Conservation (phyloP, 1,140 invertebrate genomes). For the Drosophila bipectinata region DNA sequence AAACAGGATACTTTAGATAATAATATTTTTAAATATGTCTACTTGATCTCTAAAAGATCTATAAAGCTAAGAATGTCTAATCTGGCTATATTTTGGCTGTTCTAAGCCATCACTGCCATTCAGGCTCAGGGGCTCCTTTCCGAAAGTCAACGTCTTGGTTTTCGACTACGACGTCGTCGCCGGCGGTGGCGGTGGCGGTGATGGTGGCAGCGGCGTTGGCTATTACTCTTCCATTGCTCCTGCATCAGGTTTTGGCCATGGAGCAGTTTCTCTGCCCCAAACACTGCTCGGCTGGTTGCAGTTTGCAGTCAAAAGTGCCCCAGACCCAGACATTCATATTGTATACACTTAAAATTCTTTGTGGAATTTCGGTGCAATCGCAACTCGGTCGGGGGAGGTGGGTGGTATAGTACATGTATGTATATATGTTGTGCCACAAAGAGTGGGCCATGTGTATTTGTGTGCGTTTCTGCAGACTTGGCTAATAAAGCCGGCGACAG, state of each 20-base stretch:
- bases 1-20: too few species aligned
- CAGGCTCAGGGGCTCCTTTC: slow-evolving; percentile 25
- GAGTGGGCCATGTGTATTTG: slow-evolving; percentile 22
- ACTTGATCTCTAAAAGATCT: too few species aligned
- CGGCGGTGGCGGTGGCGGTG: slow-evolving; percentile 26
- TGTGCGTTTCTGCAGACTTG: slow-evolving; percentile 53
- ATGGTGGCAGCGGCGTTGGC: slow-evolving; percentile 30
- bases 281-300: slow-evolving; percentile 46
- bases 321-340: slow-evolving; percentile 80
- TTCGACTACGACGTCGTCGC: slow-evolving; percentile 28
- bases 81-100: not conserved
- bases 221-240: slow-evolving; percentile 68
- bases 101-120: slow-evolving; percentile 16
- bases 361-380: slow-evolving; percentile 72
- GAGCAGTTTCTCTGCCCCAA: slow-evolving; percentile 25
- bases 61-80: not conserved
- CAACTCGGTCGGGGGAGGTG: slow-evolving; percentile 12
- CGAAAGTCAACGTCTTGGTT: slow-evolving; percentile 46
- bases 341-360: slow-evolving; percentile 78
- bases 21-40: too few species aligned
- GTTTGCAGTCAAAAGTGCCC: slow-evolving; percentile 51
- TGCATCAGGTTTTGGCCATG: slow-evolving; percentile 69
- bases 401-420: not conserved
- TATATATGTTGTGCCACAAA: not conserved
- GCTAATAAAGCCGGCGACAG: slow-evolving; percentile 80